These are phyloP conservation scores for Pollenia griseotomentosa DNA, from an alignment of 2,888 invertebrate genomes.

Conservation along the genomic window DNA sequence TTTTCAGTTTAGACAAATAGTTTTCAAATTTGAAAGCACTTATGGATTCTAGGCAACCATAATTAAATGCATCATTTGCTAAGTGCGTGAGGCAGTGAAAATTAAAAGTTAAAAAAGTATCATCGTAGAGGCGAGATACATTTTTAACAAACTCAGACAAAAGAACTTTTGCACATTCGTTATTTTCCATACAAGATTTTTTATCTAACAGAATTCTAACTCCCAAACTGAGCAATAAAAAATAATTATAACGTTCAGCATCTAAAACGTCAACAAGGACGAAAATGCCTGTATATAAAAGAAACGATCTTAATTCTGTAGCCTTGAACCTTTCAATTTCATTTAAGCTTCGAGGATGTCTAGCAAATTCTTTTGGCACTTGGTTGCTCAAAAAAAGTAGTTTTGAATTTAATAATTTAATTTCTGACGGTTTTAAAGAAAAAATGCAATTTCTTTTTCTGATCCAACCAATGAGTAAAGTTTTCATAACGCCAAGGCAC, in stretches of 20 bases:
- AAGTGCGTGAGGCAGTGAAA: conserved; percentile 62
- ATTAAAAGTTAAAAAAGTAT: conserved; percentile 56
- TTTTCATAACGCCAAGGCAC: conserved; percentile 56
- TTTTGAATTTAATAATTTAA: conserved; percentile 52
- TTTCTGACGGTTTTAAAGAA: conserved; percentile 37
- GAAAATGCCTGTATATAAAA: conserved; percentile 60
- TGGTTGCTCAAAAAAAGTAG: conserved; percentile 50
- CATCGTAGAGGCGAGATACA: conserved; percentile 44
- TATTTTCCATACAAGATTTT: conserved; percentile 44
- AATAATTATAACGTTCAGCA: conserved; percentile 47
- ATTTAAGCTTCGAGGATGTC: conserved; percentile 47
- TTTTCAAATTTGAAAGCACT: conserved; percentile 62
- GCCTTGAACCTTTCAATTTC: conserved; percentile 64
- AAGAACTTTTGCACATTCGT: conserved; percentile 53
- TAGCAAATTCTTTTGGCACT: conserved; percentile 60
- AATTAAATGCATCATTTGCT: conserved; percentile 47
- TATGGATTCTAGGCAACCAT: conserved; percentile 51
- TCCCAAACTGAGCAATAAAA: conserved; percentile 50
- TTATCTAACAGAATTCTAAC: conserved; percentile 52
- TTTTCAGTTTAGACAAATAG: conserved; percentile 47
- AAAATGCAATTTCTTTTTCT: conserved; percentile 29
- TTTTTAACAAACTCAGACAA: conserved; percentile 58
- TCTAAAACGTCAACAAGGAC: conserved; percentile 52
- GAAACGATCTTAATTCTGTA: conserved; percentile 58
- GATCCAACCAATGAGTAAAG: conserved; percentile 46